Conservation (phyloP, 2,797 vertebrate genomes). For the Streptopelia turtur region DNA sequence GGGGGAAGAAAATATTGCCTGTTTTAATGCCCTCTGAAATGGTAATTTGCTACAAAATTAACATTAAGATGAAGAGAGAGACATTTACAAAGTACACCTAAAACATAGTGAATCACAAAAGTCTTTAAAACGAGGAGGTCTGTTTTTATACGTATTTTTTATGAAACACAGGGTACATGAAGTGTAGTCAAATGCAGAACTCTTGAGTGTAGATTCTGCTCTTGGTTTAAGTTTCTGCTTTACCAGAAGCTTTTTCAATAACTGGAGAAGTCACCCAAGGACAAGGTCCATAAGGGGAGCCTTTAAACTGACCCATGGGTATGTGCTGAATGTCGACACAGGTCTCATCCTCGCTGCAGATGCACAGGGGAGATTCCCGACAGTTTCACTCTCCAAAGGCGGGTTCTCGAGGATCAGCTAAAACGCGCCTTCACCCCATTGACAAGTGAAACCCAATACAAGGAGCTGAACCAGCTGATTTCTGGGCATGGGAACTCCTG, state of each 20-base stretch:
- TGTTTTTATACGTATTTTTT: not conserved
- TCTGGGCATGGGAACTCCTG: not conserved
- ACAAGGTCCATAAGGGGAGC: not conserved
- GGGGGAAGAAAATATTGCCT: not conserved
- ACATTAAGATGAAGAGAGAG: not conserved
- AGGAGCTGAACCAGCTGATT: not conserved
- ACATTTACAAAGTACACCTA: not conserved
- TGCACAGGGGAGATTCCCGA: fast-evolving
- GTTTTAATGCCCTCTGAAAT: conserved; percentile 13
- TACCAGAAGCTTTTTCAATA: not conserved
- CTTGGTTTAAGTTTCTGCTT: not conserved
- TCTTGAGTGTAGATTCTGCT: not conserved
- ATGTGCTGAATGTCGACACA: not conserved
- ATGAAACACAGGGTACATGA: not conserved
- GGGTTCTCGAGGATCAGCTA: not conserved
- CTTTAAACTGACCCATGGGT: not conserved
- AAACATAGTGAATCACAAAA: not conserved
- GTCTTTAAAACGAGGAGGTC: not conserved
- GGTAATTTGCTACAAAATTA: conserved; percentile 30
- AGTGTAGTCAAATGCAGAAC: not conserved
- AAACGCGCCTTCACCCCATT: fast-evolving
- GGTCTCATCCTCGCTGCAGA: not conserved
- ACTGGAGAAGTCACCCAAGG: not conserved
- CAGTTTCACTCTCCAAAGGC: not conserved
- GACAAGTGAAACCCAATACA: not conserved